phyloP scores from a whole-genome alignment of 2,113 vertebrate species.

The Patagioenas fasciata region DNA sequence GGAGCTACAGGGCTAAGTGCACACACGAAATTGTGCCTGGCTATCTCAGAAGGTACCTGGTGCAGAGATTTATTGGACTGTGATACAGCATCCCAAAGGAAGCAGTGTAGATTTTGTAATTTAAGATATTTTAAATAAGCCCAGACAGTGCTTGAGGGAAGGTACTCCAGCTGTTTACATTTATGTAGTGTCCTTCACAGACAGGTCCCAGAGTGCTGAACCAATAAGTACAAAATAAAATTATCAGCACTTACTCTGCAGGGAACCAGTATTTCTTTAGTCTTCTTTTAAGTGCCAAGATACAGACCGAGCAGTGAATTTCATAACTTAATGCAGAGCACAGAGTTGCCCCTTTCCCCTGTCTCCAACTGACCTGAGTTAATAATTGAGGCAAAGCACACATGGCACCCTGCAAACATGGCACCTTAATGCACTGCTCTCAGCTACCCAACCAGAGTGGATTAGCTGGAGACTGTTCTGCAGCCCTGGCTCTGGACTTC shows the following conservation, averaged over 20 bases:
- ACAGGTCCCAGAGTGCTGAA: background rate
- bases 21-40: background rate
- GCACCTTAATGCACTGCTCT: background rate
- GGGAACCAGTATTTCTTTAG: background rate
- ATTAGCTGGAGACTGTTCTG: background rate
- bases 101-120: background rate
- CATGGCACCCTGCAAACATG: background rate
- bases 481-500: background rate
- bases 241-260: background rate
- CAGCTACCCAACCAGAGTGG: background rate
- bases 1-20: background rate
- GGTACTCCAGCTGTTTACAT: background rate
- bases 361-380: background rate
- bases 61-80: background rate
- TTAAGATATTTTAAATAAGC: background rate
- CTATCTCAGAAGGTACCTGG: background rate
- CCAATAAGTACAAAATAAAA: background rate
- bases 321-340: background rate
- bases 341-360: background rate
- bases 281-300: background rate
- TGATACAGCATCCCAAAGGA: background rate
- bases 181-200: background rate
- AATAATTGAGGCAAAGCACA: conserved; percentile 1
- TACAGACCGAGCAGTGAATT: background rate
- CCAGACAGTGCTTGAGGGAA: background rate